Conservation (phyloP, 37 sponge, comb jelly and placozoan species). For the Petrosia ficiformis region DNA sequence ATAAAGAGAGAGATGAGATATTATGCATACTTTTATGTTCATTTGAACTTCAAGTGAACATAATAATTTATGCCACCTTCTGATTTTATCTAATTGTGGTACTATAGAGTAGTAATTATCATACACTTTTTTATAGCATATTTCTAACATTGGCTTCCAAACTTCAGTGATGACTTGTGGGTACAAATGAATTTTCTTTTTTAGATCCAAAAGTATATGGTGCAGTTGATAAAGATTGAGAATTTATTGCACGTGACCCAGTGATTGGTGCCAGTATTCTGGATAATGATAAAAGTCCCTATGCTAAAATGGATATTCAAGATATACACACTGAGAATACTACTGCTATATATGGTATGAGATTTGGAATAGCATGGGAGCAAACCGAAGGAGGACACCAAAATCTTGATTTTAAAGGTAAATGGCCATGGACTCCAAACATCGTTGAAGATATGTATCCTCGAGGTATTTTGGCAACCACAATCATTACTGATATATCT, state of each 20-base stretch:
- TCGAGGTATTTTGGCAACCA: constrained; percentile 9
- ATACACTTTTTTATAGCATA: no score
- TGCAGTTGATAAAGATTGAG: constrained; percentile 7
- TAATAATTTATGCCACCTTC: no score
- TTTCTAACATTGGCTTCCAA: no score
- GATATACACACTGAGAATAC: constrained; percentile 18
- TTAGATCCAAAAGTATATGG: constrained; percentile 13
- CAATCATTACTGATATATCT: constrained; percentile 3
- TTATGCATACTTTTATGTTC: no score
- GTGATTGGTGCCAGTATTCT: constrained; percentile 13
- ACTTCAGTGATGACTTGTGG: no score
- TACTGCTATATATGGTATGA: constrained; percentile 36
- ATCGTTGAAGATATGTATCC: constrained; percentile 7
- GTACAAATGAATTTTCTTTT: constrained; percentile 14
- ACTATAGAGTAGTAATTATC: no score
- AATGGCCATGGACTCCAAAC: constrained; percentile 24
- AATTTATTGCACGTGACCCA: background rate
- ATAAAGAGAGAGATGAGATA: no score
- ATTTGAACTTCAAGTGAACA: no score
- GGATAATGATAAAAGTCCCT: constrained; percentile 19
- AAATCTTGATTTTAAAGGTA: constrained; percentile 22
- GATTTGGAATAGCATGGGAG: constrained; percentile 9
- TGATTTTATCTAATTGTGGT: no score
- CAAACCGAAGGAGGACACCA: background rate
- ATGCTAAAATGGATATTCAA: constrained; percentile 32